Conservation (phyloP, 2,113 vertebrate genomes). For the Hirundichthys speculiger region DNA sequence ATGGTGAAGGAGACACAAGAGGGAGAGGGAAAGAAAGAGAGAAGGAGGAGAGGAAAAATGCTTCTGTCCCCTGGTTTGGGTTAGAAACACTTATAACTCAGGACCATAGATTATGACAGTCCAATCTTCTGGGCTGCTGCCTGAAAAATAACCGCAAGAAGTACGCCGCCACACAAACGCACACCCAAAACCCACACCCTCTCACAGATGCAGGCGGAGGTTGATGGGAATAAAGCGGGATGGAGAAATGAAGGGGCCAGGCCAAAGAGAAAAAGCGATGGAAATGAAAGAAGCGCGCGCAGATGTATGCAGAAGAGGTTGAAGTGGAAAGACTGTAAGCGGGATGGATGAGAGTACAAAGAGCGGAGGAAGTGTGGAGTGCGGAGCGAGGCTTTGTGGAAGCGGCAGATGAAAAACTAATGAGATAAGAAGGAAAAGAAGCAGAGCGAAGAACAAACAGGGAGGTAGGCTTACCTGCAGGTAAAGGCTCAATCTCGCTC, state of each 20-base stretch:
- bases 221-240: constrained; percentile 62
- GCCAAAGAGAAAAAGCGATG: constrained; percentile 51
- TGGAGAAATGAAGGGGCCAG: constrained; percentile 57
- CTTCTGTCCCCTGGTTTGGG: constrained; percentile 72
- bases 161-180: constrained; percentile 55
- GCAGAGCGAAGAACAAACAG: constrained; percentile 32
- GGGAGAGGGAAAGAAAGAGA: constrained; percentile 3
- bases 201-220: constrained; percentile 12
- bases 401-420: constrained; percentile 61
- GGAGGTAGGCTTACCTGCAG: constrained; percentile 34
- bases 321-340: constrained; percentile 52
- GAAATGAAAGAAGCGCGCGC: constrained; percentile 62
- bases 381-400: constrained; percentile 40
- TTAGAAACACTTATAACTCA: constrained; percentile 84
- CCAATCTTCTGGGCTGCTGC: constrained; percentile 80
- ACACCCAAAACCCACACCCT: constrained; percentile 26
- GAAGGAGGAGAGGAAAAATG: constrained; percentile 53
- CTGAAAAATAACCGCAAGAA: constrained; percentile 81
- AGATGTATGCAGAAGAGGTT: constrained; percentile 68
- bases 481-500: constrained; percentile 31
- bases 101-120: constrained; percentile 84
- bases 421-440: constrained; percentile 39
- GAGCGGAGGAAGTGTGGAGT: constrained; percentile 41
- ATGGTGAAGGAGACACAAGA: constrained; percentile 20
- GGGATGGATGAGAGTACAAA: constrained; percentile 69